phyloP scores from a whole-genome alignment of 2,888 invertebrate genomes.

The Reticulitermes lucifugus region DNA sequence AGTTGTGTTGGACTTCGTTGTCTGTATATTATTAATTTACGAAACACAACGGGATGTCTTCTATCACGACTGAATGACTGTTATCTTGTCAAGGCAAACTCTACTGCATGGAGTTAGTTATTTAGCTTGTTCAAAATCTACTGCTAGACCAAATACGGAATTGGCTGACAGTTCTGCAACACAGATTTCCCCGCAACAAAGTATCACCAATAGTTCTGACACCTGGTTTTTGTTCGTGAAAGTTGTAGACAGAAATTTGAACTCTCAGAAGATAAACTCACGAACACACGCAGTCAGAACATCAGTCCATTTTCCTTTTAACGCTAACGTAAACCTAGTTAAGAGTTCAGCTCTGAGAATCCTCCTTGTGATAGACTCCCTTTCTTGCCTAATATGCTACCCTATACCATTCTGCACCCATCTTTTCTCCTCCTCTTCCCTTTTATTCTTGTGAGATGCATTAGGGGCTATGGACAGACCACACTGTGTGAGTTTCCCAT shows the following conservation, averaged over 20 bases:
- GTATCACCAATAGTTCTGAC: not conserved
- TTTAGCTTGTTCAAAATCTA: too few relatives aligned
- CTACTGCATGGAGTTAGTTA: too few relatives aligned
- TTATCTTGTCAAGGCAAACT: too few relatives aligned
- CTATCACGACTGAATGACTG: too few relatives aligned
- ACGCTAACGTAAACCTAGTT: constrained; percentile 11
- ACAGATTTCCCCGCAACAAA: not conserved
- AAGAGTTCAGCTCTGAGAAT: not conserved
- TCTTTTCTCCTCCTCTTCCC: not conserved
- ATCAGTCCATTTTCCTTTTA: constrained; percentile 19
- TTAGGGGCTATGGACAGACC: constrained; percentile 8
- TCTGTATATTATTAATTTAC: too few relatives aligned
- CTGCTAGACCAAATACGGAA: too few relatives aligned
- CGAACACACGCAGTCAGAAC: not conserved
- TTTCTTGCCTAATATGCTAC: constrained; percentile 11
- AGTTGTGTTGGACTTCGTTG: too few relatives aligned
- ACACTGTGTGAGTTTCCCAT: constrained; percentile 9
- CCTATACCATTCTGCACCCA: not conserved
- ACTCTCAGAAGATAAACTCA: not conserved
- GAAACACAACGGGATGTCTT: too few relatives aligned
- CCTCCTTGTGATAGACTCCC: not conserved
- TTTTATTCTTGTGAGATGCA: constrained; percentile 20
- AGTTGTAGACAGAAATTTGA: not conserved
- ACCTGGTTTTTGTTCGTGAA: not conserved
- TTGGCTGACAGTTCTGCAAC: not conserved